These are phyloP conservation scores for Danio kyathit DNA, from an alignment of 2,797 vertebrate genomes.

Conservation along the genomic window DNA sequence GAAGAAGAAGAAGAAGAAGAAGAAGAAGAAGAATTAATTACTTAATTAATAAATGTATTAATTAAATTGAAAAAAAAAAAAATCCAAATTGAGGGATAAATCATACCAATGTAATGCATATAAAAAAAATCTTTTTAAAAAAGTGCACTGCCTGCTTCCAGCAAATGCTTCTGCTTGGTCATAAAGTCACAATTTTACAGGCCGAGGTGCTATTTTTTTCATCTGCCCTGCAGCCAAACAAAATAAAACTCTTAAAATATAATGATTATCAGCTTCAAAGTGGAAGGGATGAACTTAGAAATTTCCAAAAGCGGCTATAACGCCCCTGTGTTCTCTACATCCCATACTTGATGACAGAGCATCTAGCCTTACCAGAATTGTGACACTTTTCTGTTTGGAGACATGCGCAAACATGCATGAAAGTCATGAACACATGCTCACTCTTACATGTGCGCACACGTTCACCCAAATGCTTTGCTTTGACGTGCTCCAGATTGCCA, in stretches of 20 bases:
- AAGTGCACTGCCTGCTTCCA: background rate
- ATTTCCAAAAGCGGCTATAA: background rate
- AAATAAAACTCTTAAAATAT: conserved; percentile 25
- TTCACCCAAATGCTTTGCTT: conserved; percentile 40
- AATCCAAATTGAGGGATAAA: background rate
- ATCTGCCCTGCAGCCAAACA: conserved; percentile 1
- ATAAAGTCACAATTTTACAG: background rate
- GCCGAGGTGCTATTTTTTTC: background rate
- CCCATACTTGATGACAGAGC: conserved; percentile 27
- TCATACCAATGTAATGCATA: background rate
- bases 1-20: no score
- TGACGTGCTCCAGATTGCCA: conserved; percentile 58
- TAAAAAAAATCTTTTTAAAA: background rate
- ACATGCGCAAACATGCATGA: conserved; percentile 31
- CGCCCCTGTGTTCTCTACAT: background rate
- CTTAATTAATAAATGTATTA: no score
- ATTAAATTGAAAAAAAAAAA: background rate
- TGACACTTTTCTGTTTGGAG: conserved; percentile 42
- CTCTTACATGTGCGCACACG: conserved; percentile 21
- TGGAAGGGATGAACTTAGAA: conserved; percentile 17
- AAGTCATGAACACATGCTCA: conserved; percentile 25
- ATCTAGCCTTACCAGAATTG: conserved; percentile 40
- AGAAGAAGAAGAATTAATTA: no score
- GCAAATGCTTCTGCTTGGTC: background rate
- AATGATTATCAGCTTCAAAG: conserved; percentile 13